phyloP scores from a whole-genome alignment of 2,888 invertebrate genomes.

The Troides oblongomaculatus region DNA sequence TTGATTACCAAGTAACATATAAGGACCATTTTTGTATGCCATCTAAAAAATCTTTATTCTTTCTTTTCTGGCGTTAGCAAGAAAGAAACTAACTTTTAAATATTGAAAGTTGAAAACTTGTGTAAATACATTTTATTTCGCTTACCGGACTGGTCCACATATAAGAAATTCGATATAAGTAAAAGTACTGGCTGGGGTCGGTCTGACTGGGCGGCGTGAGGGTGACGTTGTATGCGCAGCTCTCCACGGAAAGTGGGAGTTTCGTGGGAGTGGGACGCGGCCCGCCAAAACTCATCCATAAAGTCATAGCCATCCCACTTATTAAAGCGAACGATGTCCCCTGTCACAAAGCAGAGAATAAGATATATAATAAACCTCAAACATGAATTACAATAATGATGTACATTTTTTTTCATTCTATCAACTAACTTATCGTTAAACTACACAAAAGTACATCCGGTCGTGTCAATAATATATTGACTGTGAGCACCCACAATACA shows the following conservation, averaged over 20 bases:
- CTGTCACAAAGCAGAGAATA: constrained; percentile 49
- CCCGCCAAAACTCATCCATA: constrained; percentile 93
- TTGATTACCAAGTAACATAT: no score
- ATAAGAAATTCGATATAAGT: constrained; percentile 86
- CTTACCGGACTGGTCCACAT: constrained; percentile 83
- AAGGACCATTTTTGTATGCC: no score
- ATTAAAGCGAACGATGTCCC: constrained; percentile 85
- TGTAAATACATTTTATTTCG: constrained; percentile 19
- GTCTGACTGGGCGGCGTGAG: constrained; percentile 29
- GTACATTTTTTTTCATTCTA: no score
- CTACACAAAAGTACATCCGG: no score
- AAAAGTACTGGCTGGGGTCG: constrained; percentile 73
- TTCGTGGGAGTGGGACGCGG: constrained; percentile 85
- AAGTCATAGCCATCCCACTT: constrained; percentile 82
- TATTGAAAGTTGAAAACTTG: no score
- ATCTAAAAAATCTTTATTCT: no score
- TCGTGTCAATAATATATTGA: neutral
- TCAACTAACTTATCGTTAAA: no score
- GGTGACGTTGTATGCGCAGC: constrained; percentile 71
- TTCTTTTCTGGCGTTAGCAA: no score
- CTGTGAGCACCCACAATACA: no score
- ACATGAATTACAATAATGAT: no score
- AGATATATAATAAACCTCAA: no score
- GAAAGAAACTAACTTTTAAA: no score
- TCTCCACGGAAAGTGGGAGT: constrained; percentile 80